A percentile compares a stretch with the other conserved stretches of the same genome.
phyloP scores from a whole-genome alignment of 2,888 invertebrate species.

The Ophonus ardosiacus region DNA sequence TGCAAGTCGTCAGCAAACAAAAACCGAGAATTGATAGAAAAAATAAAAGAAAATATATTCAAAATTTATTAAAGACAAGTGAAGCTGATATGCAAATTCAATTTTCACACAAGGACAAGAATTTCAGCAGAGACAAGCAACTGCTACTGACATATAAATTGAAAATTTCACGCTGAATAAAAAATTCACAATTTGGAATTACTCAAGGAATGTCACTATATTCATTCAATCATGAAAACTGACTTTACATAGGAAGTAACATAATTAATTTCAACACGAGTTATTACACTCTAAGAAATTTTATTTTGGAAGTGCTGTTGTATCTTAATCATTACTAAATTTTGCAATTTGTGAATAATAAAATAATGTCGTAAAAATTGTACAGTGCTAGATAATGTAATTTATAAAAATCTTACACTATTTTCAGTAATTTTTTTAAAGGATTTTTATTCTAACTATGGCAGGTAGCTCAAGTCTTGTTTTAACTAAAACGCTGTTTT shows the following conservation, averaged over 20 bases:
- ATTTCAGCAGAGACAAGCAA: neutral
- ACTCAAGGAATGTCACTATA: neutral
- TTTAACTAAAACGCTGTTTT: too few relatives aligned
- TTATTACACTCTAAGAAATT: too few relatives aligned
- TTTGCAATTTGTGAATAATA: too few relatives aligned
- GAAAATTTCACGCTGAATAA: neutral
- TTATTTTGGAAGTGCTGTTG: too few relatives aligned
- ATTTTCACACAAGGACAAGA: slow-evolving; percentile 6
- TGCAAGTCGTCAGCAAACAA: neutral
- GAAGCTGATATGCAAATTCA: slow-evolving; percentile 29
- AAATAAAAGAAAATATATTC: slow-evolving; percentile 25
- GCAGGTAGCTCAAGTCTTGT: too few relatives aligned
- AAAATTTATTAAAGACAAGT: slow-evolving; percentile 28
- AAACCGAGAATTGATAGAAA: slow-evolving; percentile 2
- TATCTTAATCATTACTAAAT: too few relatives aligned
- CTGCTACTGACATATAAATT: slow-evolving; percentile 5
- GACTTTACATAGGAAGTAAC: neutral
- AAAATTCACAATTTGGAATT: slow-evolving; percentile 1
- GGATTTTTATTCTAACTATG: too few relatives aligned
- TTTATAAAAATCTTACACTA: too few relatives aligned
- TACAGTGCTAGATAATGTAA: too few relatives aligned
- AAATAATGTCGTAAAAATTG: too few relatives aligned
- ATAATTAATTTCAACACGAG: too few relatives aligned
- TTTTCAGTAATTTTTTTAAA: too few relatives aligned
- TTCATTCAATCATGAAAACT: slow-evolving; percentile 7